These are phyloP conservation scores for Nematopogon swammerdamellus DNA, from an alignment of 2,888 invertebrate species.

Conservation along the genomic window DNA sequence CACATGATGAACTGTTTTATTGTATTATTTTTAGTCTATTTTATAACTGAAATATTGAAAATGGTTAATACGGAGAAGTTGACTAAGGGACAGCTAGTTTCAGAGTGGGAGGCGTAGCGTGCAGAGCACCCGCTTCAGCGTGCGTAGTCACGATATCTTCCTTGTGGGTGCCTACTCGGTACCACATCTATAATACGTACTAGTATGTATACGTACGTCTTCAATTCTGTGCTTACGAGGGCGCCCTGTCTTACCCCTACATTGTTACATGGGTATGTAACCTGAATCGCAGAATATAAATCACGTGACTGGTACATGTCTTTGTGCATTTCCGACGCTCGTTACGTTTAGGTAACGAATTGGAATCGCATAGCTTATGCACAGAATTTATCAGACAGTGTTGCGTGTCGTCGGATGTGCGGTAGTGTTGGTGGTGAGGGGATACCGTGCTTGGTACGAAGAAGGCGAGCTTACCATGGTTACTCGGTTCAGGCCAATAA, in stretches of 20 bases:
- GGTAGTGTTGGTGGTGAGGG: neutral
- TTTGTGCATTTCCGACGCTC: no score
- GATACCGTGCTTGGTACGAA: neutral
- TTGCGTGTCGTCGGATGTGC: neutral
- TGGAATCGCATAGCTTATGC: no score
- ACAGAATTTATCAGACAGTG: no score
- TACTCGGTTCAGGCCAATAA: neutral
- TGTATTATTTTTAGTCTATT: neutral
- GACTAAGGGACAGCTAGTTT: no score
- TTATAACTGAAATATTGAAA: no score
- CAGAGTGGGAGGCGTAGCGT: constrained; percentile 29
- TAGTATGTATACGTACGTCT: constrained; percentile 15
- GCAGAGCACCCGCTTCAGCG: constrained; percentile 36
- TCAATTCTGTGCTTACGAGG: constrained; percentile 21
- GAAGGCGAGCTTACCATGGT: neutral
- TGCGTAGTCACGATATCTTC: constrained; percentile 41
- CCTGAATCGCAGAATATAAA: neutral
- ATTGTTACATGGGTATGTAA: no score
- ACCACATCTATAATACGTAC: no score
- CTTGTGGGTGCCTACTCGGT: constrained; percentile 20
- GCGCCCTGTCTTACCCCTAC: constrained; percentile 11
- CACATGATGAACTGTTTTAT: neutral
- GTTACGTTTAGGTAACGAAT: no score
- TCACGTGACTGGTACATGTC: neutral
- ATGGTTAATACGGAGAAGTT: no score